Conservation (phyloP, 1,140 invertebrate genomes). For the Aphelenchoides avenae region DNA sequence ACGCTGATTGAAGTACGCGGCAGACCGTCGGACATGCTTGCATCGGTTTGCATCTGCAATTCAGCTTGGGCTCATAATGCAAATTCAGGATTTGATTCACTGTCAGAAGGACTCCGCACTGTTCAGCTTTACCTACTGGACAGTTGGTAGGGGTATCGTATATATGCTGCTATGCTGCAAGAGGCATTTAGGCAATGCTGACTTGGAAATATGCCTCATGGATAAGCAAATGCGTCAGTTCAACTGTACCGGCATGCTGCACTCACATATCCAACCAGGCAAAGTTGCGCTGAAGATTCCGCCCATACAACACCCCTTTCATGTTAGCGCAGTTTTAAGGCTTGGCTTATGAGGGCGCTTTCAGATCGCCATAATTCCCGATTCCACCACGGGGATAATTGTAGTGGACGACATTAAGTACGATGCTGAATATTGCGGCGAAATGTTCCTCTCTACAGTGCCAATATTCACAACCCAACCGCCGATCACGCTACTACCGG, state of each 20-base stretch:
- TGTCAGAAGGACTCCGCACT: slow-evolving; percentile 47
- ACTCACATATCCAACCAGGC: slow-evolving; percentile 53
- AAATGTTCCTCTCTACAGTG: too few species aligned
- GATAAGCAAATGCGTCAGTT: slow-evolving; percentile 46
- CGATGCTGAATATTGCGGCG: slow-evolving; percentile 34
- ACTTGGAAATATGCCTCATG: slow-evolving; percentile 56
- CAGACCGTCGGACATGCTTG: slow-evolving; percentile 38
- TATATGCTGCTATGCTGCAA: background rate
- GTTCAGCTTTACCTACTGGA: slow-evolving; percentile 55
- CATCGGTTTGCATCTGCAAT: too few species aligned
- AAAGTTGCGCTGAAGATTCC: slow-evolving; percentile 57
- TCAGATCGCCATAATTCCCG: slow-evolving; percentile 55
- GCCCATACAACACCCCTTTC: slow-evolving; percentile 48
- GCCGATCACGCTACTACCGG: too few species aligned
- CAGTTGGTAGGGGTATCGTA: slow-evolving; percentile 34
- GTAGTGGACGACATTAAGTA: slow-evolving; percentile 55
- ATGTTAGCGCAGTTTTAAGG: slow-evolving; percentile 30
- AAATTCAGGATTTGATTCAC: slow-evolving; percentile 42
- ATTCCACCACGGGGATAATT: slow-evolving; percentile 39
- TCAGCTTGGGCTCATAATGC: too few species aligned
- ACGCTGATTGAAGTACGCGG: slow-evolving; percentile 50
- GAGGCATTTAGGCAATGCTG: slow-evolving; percentile 37
- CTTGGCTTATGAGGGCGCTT: slow-evolving; percentile 9
- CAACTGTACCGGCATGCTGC: slow-evolving; percentile 55
- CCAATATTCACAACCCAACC: too few species aligned